These are phyloP conservation scores for Chelon auratus DNA, from an alignment of 2,797 vertebrate genomes.

Conservation along the genomic window DNA sequence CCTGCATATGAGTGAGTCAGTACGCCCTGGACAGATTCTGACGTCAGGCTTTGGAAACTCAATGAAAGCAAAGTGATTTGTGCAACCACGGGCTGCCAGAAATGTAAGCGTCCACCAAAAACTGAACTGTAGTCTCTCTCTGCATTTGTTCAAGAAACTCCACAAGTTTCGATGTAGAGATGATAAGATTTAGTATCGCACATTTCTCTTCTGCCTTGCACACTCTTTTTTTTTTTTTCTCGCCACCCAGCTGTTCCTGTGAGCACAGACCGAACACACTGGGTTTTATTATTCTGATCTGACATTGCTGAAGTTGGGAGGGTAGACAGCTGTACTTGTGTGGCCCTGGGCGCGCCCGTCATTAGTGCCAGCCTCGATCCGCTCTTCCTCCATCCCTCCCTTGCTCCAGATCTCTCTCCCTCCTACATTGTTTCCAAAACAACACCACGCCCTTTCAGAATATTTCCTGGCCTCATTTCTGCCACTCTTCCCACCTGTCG, in stretches of 20 bases:
- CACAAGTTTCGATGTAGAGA: slow-evolving; percentile 27
- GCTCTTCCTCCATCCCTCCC: slow-evolving; percentile 72
- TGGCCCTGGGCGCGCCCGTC: slow-evolving; percentile 80
- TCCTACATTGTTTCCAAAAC: slow-evolving; percentile 63
- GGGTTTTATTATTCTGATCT: slow-evolving; percentile 74
- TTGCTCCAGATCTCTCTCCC: slow-evolving; percentile 60
- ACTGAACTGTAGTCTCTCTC: slow-evolving; percentile 2
- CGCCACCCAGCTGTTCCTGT: slow-evolving; percentile 71
- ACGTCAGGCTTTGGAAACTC: slow-evolving; percentile 74
- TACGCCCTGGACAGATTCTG: slow-evolving; percentile 62
- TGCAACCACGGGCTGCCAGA: slow-evolving; percentile 34
- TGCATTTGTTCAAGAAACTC: slow-evolving; percentile 32
- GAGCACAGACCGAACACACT: slow-evolving; percentile 65
- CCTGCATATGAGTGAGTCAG: slow-evolving; percentile 67
- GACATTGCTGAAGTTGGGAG: slow-evolving; percentile 75
- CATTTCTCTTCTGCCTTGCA: slow-evolving; percentile 34
- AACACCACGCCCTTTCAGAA: slow-evolving; percentile 60
- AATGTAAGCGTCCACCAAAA: slow-evolving; percentile 33
- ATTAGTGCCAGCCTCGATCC: slow-evolving; percentile 81
- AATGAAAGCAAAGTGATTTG: slow-evolving; percentile 63
- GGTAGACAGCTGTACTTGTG: slow-evolving; percentile 76
- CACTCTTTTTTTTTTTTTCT: slow-evolving; percentile 21
- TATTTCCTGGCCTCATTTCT: slow-evolving; percentile 59
- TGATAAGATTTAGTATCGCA: slow-evolving; percentile 39
- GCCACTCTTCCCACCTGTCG: slow-evolving; percentile 57